phyloP scores from a whole-genome alignment of 2,113 vertebrate species.

The Eurypyga helias region DNA sequence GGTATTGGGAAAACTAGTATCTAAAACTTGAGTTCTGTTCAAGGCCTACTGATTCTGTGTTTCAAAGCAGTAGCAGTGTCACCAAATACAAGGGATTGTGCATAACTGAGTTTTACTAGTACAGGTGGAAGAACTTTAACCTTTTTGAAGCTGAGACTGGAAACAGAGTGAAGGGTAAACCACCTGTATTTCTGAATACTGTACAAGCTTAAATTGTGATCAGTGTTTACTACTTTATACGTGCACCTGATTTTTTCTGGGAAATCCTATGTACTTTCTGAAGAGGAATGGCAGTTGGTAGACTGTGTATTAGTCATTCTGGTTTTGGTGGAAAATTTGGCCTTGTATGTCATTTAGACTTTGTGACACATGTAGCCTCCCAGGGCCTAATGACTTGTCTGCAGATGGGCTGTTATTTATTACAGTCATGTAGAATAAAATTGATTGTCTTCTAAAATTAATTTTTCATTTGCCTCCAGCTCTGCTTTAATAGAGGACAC shows the following conservation, averaged over 20 bases:
- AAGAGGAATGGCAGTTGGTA: constrained; percentile 40
- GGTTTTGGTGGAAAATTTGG: constrained; percentile 70
- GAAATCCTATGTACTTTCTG: constrained; percentile 1
- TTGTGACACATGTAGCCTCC: constrained; percentile 84
- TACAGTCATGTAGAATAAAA: constrained; percentile 92
- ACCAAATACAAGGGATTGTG: background rate
- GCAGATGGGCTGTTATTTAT: constrained; percentile 91
- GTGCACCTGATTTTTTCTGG: constrained; percentile 4
- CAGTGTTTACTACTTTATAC: background rate
- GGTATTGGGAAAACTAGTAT: background rate
- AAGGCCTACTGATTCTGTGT: background rate
- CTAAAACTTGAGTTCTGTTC: background rate
- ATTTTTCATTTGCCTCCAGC: constrained; percentile 91
- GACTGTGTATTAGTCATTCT: constrained; percentile 63
- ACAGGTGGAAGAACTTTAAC: background rate
- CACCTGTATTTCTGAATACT: background rate
- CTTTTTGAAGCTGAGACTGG: background rate
- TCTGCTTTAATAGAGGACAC: constrained; percentile 89
- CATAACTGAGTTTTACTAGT: background rate
- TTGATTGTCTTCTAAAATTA: constrained; percentile 95
- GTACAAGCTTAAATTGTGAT: background rate
- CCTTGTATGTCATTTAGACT: constrained; percentile 85
- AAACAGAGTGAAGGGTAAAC: background rate
- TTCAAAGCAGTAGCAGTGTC: background rate
- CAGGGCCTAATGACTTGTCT: constrained; percentile 87